Evolutionary conservation across 1,140 invertebrate genomes (phyloP), one percentile per base, ranked within the genome.

Genomic region (Euwallacea similis): DNA sequence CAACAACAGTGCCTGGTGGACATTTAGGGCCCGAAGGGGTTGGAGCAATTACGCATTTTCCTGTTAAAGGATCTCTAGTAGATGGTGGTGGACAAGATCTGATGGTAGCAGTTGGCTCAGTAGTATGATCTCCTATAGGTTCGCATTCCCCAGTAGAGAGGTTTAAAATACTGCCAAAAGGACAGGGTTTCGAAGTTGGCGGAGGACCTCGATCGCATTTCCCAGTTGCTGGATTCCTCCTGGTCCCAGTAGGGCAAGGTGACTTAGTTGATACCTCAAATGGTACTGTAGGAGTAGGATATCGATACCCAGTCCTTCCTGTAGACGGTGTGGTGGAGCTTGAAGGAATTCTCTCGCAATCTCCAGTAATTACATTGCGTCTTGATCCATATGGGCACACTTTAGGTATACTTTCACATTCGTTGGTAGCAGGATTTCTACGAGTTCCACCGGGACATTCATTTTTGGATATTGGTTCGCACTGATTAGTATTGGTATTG

Each of bases 1-100:
- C 44, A 7, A 47, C 13, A 33, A 42, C 7, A 11, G 46, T 65
- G 10, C 73, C 73, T 7, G 60, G 58, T 9, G 65, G 73, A 43
- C 73, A 74, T 10, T 63, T 44, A 0, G 33, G 68, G 59, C 71
- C 71, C 43, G 65, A 72, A 9, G 71, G 61, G n/a, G 53, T 44
- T 7, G 44, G 71, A 43, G 46, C 46, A 0, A 42, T 54, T 16
- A 65, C 65, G 6, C 21, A 33, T 33, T 4, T 33, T 33, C 21
- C 21, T 2, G 21, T 33, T 33, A 65, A 33, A 43, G 63, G 70
- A 60, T 56, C 21, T 64, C 11, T 7, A n/a, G n/a, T 53, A 2
- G 43, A 21, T 13, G 7, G 6, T 7, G 41, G 60, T 42, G 21
- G 46, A n/a, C 10, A 42, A 21, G 47, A 42, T n/a, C 2, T 65